Evolutionary conservation across 2,888 invertebrate species (phyloP).

Genomic region (Drosophila acutilabella): DNA sequence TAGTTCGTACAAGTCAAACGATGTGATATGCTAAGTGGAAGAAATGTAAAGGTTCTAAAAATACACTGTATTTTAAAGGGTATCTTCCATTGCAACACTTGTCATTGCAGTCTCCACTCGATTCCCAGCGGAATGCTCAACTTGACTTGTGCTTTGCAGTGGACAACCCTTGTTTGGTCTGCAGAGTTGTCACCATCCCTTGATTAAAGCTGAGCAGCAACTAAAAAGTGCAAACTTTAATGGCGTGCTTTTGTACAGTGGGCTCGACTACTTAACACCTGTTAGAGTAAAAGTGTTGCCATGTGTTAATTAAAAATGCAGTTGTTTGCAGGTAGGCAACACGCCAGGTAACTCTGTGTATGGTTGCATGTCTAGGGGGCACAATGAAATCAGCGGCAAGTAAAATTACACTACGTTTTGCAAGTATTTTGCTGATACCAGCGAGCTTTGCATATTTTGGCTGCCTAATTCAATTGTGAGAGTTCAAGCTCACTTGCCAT

Average conservation of each 20-base stretch:
- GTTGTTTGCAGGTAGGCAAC: constrained; percentile 18
- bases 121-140: constrained; percentile 32
- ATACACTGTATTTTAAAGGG: neutral
- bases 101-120: constrained; percentile 16
- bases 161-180: constrained; percentile 22
- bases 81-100: neutral
- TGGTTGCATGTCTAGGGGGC: constrained; percentile 59
- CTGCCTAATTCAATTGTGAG: constrained; percentile 76
- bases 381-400: constrained; percentile 44
- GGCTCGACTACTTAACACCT: constrained; percentile 75
- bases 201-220: constrained; percentile 12
- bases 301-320: constrained; percentile 69
- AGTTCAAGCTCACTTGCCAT: constrained; percentile 28
- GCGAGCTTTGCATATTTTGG: constrained; percentile 64
- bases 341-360: constrained; percentile 19
- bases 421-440: constrained; percentile 60
- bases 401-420: constrained; percentile 30
- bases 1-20: neutral
- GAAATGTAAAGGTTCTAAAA: no score
- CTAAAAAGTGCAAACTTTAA: constrained; percentile 17
- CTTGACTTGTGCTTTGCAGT: neutral
- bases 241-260: constrained; percentile 56
- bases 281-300: constrained; percentile 71
- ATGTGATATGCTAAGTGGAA: no score
- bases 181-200: constrained; percentile 30